phyloP scores from a whole-genome alignment of 2,797 vertebrate species.

The Helicolenus hilgendorfi region DNA sequence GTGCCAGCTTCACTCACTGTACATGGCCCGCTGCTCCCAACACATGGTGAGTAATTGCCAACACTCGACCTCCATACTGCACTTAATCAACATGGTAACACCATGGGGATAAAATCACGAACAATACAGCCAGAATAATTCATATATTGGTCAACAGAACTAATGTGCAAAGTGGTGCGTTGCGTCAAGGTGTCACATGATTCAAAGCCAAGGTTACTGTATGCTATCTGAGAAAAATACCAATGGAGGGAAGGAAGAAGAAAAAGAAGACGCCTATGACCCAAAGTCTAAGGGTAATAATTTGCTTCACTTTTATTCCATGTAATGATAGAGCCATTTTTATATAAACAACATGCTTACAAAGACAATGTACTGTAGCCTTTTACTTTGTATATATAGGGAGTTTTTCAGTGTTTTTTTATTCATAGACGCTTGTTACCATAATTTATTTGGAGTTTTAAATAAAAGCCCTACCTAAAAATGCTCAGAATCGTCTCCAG shows the following conservation, averaged over 20 bases:
- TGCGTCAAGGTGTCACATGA: conserved; percentile 76
- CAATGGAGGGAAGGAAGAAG: conserved; percentile 21
- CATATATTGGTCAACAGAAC: conserved; percentile 86
- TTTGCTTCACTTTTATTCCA: neutral
- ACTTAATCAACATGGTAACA: conserved; percentile 86
- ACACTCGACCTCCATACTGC: conserved; percentile 84
- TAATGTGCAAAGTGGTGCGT: conserved; percentile 73
- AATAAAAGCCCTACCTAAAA: neutral
- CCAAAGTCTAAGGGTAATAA: neutral
- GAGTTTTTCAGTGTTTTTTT: neutral
- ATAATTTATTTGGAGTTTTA: conserved; percentile 40
- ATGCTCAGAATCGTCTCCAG: conserved; percentile 4
- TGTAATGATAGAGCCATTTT: neutral
- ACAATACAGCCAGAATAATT: conserved; percentile 87
- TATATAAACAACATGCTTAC: neutral
- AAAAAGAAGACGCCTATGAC: conserved; percentile 2
- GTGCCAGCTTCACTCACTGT: conserved; percentile 80
- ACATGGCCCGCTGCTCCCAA: conserved; percentile 80
- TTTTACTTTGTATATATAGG: neutral
- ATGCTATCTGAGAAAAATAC: conserved; percentile 62
- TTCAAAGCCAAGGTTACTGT: conserved; percentile 82
- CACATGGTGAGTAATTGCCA: conserved; percentile 87
- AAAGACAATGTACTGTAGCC: neutral
- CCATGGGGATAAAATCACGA: conserved; percentile 80
- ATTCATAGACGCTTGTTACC: neutral